Evolutionary conservation across 2,113 vertebrate genomes (phyloP).

Genomic region (Anolis carolinensis): DNA sequence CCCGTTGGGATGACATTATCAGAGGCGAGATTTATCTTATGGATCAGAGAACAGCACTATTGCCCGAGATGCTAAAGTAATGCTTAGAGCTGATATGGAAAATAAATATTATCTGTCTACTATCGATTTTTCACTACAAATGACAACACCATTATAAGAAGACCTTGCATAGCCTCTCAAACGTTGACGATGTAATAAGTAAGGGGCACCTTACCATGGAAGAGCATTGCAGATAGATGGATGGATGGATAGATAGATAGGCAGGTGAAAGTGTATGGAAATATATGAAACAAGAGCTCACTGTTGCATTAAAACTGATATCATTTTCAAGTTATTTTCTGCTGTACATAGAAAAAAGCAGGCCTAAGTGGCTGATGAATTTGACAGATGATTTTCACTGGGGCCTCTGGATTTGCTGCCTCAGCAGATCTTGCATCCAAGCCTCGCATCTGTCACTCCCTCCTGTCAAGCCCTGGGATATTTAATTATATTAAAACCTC

Average conservation of each 20-base stretch:
- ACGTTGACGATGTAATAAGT: constrained; percentile 52
- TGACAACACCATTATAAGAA: constrained; percentile 41
- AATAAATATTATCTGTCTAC: constrained; percentile 27
- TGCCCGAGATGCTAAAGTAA: neutral
- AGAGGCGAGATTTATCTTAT: neutral
- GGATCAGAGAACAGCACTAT: constrained; percentile 16
- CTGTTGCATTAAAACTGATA: constrained; percentile 21
- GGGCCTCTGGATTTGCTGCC: constrained; percentile 58
- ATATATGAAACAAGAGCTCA: neutral
- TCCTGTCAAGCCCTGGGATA: constrained; percentile 57
- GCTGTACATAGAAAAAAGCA: constrained; percentile 46
- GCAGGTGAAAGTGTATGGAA: no score
- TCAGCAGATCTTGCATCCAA: constrained; percentile 52
- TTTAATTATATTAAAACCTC: constrained; percentile 46
- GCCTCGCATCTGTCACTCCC: constrained; percentile 58
- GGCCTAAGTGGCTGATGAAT: constrained; percentile 54
- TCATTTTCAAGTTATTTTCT: constrained; percentile 49
- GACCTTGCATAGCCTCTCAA: constrained; percentile 48
- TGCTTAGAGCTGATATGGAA: neutral
- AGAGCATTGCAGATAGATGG: neutral
- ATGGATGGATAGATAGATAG: no score
- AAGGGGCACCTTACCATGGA: constrained; percentile 2
- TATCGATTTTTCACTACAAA: constrained; percentile 46
- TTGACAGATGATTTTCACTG: constrained; percentile 64
- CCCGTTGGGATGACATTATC: neutral